phyloP scores from a whole-genome alignment of 2,797 vertebrate genomes.

The Adrianichthys oophorus region DNA sequence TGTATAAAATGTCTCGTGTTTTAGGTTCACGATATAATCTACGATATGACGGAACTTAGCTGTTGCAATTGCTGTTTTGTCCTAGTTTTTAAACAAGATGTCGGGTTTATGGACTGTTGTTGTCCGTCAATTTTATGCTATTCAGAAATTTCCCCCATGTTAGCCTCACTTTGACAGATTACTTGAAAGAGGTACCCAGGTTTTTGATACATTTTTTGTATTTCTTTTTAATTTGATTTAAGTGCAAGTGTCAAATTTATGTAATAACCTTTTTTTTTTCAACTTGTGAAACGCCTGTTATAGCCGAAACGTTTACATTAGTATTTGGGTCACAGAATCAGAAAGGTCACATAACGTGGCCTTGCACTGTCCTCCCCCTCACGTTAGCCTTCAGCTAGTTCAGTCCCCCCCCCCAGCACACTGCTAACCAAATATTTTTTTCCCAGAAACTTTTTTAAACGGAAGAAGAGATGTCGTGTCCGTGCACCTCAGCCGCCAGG shows the following conservation, averaged over 20 bases:
- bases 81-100: not conserved
- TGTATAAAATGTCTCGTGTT: slow-evolving; percentile 35
- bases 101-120: not conserved
- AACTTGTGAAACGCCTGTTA: no score
- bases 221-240: not conserved
- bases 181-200: no score
- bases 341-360: slow-evolving; percentile 1
- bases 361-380: slow-evolving; percentile 14
- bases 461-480: slow-evolving; percentile 72
- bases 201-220: not conserved
- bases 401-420: not conserved
- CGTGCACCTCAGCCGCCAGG: slow-evolving; percentile 74
- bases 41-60: not conserved
- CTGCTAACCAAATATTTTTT: slow-evolving; percentile 11
- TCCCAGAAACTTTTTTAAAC: slow-evolving; percentile 37
- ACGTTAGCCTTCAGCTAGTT: slow-evolving; percentile 17
- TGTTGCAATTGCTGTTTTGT: not conserved
- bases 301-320: not conserved
- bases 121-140: not conserved
- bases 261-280: no score
- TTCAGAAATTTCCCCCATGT: not conserved
- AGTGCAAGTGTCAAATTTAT: no score
- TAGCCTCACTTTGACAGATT: not conserved
- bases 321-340: not conserved
- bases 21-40: not conserved